Base-by-base conservation (phyloP, 2,113 vertebrate species). In the Plotosus lineatus region DNA sequence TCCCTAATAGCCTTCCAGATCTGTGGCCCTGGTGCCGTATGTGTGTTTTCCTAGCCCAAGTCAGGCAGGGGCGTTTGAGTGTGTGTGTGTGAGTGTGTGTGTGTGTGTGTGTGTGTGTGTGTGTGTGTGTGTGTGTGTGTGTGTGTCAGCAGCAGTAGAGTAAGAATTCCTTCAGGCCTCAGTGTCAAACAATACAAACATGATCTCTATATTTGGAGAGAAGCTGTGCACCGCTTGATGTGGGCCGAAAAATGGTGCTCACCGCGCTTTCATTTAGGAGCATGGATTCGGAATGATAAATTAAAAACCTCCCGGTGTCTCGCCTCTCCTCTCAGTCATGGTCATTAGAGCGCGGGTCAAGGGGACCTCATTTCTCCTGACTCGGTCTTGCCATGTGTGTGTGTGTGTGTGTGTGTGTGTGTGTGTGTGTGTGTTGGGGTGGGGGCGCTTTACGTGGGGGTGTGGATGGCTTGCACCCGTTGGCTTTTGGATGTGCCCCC, bases 191-290 rank as follows among this genome's bases (percentile, higher is more conserved):
- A 88, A 88, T 88, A 84, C 85, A 88, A 89, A 87, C 84, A 89
- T 88, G 86, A 88, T 90, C 86, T 88, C 86, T 89, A 83, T 89
- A 87, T 89, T 89, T 87, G 82, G 83, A 87, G 82, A 84, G 86
- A 60, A 77, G 84, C 85, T 48, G 63, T 48, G 79, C 83, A 40
- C 81, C 60, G 83, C 68, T 81, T 83, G 77, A 51, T 33, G 65
- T 77, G 51, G 79, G 61, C 65, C 14, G 28, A 73, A 71, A 71
- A 80, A 71, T 60, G 53, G 66, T 28, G 36, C 60, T 31, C 42
- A 33, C 72, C 73, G 36, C 69, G 78, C 80, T 84, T 77, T 88
- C 83, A 82, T 87, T 90, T 88, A 86, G 84, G 85, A 77, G 84
- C 85, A 83, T 60, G 72, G 85, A 83, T 77, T 84, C 73, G 82